Conservation (phyloP, 2,888 invertebrate genomes). For the Parnassius orleans region DNA sequence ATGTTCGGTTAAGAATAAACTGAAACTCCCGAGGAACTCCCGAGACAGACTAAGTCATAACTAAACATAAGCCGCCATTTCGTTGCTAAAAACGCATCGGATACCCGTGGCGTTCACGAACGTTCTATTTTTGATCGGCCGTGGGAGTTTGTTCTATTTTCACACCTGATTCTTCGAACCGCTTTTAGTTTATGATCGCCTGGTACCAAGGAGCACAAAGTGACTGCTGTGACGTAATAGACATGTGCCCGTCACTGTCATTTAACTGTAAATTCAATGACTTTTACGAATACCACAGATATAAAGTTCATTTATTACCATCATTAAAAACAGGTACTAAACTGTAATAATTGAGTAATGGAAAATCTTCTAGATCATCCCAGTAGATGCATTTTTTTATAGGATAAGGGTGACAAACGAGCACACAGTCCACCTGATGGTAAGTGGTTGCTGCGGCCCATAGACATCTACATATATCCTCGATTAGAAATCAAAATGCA, state of each 20-base stretch:
- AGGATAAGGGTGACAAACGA: too few species aligned
- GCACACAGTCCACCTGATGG: too few species aligned
- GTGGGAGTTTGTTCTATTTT: slow-evolving; percentile 70
- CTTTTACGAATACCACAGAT: not conserved
- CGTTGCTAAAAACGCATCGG: slow-evolving; percentile 20
- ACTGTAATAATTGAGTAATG: too few species aligned
- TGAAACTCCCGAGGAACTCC: too few species aligned
- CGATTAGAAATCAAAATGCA: too few species aligned
- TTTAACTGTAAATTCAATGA: slow-evolving; percentile 38
- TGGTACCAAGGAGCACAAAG: slow-evolving; percentile 53
- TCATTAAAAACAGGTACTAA: too few species aligned
- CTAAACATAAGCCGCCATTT: slow-evolving; percentile 7
- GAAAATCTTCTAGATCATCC: too few species aligned
- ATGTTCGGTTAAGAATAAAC: too few species aligned
- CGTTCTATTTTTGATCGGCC: slow-evolving; percentile 55
- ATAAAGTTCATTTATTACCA: too few species aligned
- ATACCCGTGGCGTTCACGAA: slow-evolving; percentile 27
- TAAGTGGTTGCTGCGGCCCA: too few species aligned
- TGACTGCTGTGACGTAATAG: slow-evolving; percentile 76
- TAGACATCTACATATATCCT: too few species aligned
- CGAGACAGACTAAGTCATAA: slow-evolving; percentile 7
- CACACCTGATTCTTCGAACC: slow-evolving; percentile 52
- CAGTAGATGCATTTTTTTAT: too few species aligned
- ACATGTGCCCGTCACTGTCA: slow-evolving; percentile 67
- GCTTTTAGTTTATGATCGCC: slow-evolving; percentile 54